Evolutionary conservation across 1,140 invertebrate genomes (phyloP), one percentile per base, ranked within the genome.

Genomic region (Anastrepha obliqua): DNA sequence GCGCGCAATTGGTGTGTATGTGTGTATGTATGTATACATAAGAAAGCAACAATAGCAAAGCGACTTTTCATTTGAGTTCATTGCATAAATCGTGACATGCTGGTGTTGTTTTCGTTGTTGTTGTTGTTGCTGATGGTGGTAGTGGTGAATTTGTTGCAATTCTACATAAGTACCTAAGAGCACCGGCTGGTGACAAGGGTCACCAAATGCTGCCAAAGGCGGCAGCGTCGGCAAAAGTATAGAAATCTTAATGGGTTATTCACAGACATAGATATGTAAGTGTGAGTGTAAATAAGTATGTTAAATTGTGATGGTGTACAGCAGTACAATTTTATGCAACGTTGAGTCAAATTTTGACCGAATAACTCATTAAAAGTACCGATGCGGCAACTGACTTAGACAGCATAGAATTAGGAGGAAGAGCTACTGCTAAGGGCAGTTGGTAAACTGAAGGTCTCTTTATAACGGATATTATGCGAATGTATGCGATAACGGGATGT

Each of bases 101-200:
- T 67, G 20, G 2, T 42, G 9, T 67, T 67, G 64, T 39, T 67
- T 39, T 67, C 17, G 3, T n/a, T 47, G 11, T 44, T 74, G 42
- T 44, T 74, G 67, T 15, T 8, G 39, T 47, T 67, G 29, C 29
- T 29, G 29, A 29, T 29, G 29, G 29, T 29, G 29, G 29, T 29
- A 29, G 29, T 29, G n/a, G 65, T 20, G 65, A 42, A 67, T 67
- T 67, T 67, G 65, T 67, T 67, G 65, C 65, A 67, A 67, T 67
- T 67, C 67, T 74, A 47, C 29, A 47, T 74, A 74, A 74, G 42
- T 74, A 74, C 67, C 15, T 74, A 47, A 74, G 42, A 47, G 67
- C 67, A 15, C 67, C 67, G 67, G 42, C 67, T 74, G 67, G 39
- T 74, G 67, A 47, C 67, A 74, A 74, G 67, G 67, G 67, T 74